Evolutionary conservation across 2,797 vertebrate genomes (phyloP).

Genomic region (Phrynocephalus vlangalii): DNA sequence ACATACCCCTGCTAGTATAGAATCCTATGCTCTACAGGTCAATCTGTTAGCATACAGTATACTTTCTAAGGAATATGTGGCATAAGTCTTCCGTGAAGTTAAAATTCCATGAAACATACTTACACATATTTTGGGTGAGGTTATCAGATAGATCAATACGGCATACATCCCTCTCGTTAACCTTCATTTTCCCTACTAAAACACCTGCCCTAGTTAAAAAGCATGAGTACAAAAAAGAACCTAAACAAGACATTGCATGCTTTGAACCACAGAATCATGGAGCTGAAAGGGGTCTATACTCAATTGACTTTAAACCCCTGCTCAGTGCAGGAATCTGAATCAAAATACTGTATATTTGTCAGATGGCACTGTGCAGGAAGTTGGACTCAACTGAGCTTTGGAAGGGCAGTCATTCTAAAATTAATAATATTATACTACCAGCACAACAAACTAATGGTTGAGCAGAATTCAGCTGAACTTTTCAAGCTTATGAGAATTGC

Average conservation of each 20-base stretch:
- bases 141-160: not conserved
- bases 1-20: fast-evolving
- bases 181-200: not conserved
- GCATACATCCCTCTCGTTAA: not conserved
- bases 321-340: too few relatives aligned
- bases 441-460: not conserved
- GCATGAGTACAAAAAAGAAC: too few relatives aligned
- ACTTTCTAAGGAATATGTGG: not conserved
- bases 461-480: not conserved
- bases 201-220: too few relatives aligned
- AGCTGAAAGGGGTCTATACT: too few relatives aligned
- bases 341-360: too few relatives aligned
- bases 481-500: conserved; percentile 30
- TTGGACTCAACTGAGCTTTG: not conserved
- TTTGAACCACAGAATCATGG: too few relatives aligned
- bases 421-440: not conserved
- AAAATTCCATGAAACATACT: not conserved
- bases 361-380: too few relatives aligned
- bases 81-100: too few relatives aligned
- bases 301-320: too few relatives aligned
- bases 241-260: too few relatives aligned
- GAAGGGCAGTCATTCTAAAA: not conserved
- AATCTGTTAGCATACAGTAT: not conserved
- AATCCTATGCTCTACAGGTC: conserved; percentile 4
- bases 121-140: not conserved